A percentile compares a stretch with the other conserved stretches of the same genome.
Conservation (phyloP, 2,113 vertebrate species). For the Oncorhynchus nerka region DNA sequence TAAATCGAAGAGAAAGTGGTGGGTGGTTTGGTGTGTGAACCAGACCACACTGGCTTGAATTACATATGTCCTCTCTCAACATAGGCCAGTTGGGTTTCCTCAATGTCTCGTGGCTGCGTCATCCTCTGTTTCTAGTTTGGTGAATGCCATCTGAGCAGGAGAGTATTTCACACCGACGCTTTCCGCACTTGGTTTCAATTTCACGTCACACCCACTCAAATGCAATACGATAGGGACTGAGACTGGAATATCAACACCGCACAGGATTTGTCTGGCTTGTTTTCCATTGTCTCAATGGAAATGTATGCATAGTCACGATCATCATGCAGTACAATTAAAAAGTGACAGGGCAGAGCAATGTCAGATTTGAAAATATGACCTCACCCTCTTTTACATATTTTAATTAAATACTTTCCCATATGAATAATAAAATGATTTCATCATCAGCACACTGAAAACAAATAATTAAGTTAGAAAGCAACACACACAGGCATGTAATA, state of each 20-base stretch:
- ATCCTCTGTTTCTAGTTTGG: background rate
- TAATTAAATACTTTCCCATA: background rate
- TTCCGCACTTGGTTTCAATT: constrained; percentile 1
- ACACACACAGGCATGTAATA: background rate
- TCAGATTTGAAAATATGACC: background rate
- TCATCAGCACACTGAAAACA: background rate
- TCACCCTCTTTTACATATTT: constrained; percentile 2
- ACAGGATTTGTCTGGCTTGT: background rate
- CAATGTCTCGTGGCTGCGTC: background rate
- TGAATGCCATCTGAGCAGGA: constrained; percentile 1
- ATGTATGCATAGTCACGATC: constrained; percentile 3
- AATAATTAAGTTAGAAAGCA: background rate
- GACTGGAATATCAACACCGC: constrained; percentile 1
- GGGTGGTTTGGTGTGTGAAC: no score
- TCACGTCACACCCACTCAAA: background rate
- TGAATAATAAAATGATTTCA: background rate
- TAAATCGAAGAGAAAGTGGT: no score
- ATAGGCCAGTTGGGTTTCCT: background rate
- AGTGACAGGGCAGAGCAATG: background rate
- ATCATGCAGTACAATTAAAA: constrained; percentile 1
- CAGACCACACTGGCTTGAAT: no score
- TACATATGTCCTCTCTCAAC: background rate
- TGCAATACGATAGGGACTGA: background rate
- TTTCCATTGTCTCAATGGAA: background rate
- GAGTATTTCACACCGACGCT: background rate